Conservation (phyloP, 1,140 invertebrate genomes). For the Onthophagus taurus region DNA sequence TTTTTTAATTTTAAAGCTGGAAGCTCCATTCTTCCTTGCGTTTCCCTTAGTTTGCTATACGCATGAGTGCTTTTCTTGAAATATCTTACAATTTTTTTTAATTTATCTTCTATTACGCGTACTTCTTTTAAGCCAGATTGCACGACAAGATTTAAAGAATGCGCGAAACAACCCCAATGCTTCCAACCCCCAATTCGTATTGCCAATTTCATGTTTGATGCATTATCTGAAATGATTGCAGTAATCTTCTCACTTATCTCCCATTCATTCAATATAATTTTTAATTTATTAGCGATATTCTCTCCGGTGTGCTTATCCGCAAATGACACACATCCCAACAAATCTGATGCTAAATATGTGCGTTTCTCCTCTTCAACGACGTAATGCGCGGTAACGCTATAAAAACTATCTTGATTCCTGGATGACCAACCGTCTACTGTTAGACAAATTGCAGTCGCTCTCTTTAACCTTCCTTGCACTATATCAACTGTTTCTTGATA, state of each 20-base stretch:
- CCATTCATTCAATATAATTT: constrained; percentile 21
- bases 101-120: constrained; percentile 3
- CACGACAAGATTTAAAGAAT: constrained; percentile 7
- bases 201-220: constrained; percentile 20
- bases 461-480: constrained; percentile 16
- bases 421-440: constrained; percentile 26
- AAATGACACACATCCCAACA: constrained; percentile 18
- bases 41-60: constrained; percentile 12
- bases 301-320: constrained; percentile 18
- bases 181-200: constrained; percentile 5
- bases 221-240: constrained; percentile 20
- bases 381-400: constrained; percentile 23
- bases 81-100: neutral
- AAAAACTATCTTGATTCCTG: constrained; percentile 20
- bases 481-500: constrained; percentile 16
- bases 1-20: constrained; percentile 27
- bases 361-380: constrained; percentile 16
- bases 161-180: neutral
- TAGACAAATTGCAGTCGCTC: constrained; percentile 15
- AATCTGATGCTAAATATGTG: constrained; percentile 10
- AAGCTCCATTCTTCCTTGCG: constrained; percentile 14
- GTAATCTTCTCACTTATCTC: constrained; percentile 18
- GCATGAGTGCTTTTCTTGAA: constrained; percentile 8
- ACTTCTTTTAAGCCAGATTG: constrained; percentile 5
- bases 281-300: constrained; percentile 20